Evolutionary conservation across 2,797 vertebrate species (phyloP).

Genomic region (Podargus strigoides): DNA sequence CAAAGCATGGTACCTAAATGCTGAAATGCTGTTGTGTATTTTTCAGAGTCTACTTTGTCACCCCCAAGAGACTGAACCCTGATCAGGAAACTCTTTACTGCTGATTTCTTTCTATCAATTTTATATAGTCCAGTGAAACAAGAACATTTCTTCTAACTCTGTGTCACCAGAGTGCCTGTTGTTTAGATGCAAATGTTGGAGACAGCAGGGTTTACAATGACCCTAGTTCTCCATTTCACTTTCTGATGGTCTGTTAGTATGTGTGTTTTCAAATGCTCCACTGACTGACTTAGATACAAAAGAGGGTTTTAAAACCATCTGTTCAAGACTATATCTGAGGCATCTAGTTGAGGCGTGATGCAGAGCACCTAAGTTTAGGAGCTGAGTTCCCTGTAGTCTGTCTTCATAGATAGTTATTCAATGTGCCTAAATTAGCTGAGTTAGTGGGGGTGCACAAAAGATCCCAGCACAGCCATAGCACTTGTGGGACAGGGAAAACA

Average conservation of each 20-base stretch:
- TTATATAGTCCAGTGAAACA: conserved; percentile 59
- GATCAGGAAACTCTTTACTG: conserved; percentile 62
- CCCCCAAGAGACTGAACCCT: conserved; percentile 55
- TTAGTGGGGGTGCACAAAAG: background rate
- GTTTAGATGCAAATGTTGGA: conserved; percentile 57
- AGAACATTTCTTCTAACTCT: conserved; percentile 4
- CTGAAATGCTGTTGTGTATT: conserved; percentile 40
- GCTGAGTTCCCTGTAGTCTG: background rate
- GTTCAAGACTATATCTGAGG: background rate
- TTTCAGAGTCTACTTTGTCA: conserved; percentile 67
- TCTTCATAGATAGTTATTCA: background rate
- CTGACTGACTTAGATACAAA: background rate
- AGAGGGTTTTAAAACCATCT: background rate
- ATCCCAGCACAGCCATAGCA: background rate
- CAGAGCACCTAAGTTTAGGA: background rate
- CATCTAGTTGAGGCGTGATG: background rate
- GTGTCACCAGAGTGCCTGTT: conserved; percentile 14
- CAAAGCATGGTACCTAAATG: conserved; percentile 63
- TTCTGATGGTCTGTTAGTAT: background rate
- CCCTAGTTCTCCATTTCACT: background rate
- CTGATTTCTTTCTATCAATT: conserved; percentile 67
- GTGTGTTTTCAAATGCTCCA: background rate
- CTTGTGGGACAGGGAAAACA: background rate
- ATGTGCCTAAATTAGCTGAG: background rate
- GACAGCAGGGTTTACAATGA: background rate